phyloP scores from a whole-genome alignment of 2,888 invertebrate species.

The Scaptomyza polygonia region DNA sequence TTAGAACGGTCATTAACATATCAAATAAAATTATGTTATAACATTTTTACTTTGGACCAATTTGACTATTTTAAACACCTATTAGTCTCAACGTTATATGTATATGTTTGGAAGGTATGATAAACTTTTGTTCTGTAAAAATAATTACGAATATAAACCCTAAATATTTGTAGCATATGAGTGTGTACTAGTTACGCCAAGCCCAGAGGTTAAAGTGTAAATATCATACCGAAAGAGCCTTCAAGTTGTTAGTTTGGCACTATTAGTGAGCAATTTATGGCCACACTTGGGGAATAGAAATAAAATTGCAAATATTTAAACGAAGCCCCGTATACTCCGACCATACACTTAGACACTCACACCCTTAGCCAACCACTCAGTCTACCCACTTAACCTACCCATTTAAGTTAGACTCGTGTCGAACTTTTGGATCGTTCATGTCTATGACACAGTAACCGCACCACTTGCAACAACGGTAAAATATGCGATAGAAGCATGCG shows the following conservation, averaged over 20 bases:
- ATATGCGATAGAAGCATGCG: slow-evolving; percentile 68
- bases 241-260: slow-evolving; percentile 13
- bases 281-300: slow-evolving; percentile 61
- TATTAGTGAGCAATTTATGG: slow-evolving; percentile 62
- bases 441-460: slow-evolving; percentile 63
- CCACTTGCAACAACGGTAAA: slow-evolving; percentile 51
- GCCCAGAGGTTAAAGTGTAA: slow-evolving; percentile 24
- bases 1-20: too few species aligned
- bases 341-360: not conserved
- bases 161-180: too few species aligned
- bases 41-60: too few species aligned
- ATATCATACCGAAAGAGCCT: not conserved
- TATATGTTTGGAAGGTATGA: too few species aligned
- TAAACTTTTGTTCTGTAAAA: too few species aligned
- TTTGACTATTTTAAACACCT: too few species aligned
- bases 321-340: slow-evolving; percentile 13
- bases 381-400: not conserved
- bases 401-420: not conserved
- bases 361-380: not conserved
- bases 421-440: slow-evolving; percentile 45
- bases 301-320: slow-evolving; percentile 71
- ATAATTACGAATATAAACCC: too few species aligned
- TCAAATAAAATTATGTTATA: too few species aligned
- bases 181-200: not conserved
- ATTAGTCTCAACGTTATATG: too few species aligned